A percentile compares a stretch with the other conserved stretches of the same genome.
Evolutionary conservation across 2,797 vertebrate genomes (phyloP).

Genomic region (Lepilemur septentrionalis): DNA sequence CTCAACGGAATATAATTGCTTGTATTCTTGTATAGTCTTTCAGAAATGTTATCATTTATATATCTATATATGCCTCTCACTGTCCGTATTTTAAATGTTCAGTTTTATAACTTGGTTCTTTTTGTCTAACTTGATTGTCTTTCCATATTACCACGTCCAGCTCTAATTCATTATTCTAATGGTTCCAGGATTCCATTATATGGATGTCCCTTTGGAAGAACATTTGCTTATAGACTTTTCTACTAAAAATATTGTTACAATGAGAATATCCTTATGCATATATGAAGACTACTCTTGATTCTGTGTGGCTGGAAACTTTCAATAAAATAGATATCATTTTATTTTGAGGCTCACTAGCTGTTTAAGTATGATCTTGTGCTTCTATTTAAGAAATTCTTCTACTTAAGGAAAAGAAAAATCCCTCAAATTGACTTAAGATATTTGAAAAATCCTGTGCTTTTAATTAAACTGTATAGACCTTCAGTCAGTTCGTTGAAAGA

Average conservation of each 20-base stretch:
- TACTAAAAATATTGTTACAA: not conserved
- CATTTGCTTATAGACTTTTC: conserved; percentile 22
- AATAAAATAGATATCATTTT: conserved; percentile 11
- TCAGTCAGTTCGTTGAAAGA: not conserved
- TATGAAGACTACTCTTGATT: conserved; percentile 19
- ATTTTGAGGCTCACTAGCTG: not conserved
- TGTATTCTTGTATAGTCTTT: not conserved
- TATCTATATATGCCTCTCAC: not conserved
- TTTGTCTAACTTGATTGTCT: conserved; percentile 35
- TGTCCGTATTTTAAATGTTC: conserved; percentile 17
- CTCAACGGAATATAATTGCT: not conserved
- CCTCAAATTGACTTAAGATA: not conserved
- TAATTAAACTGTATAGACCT: not conserved
- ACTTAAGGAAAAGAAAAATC: not conserved
- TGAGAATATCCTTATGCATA: not conserved
- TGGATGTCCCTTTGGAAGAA: conserved; percentile 29
- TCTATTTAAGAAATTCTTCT: conserved; percentile 32
- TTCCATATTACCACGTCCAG: not conserved
- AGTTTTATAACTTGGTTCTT: not conserved
- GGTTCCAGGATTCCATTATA: not conserved
- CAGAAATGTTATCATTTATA: not conserved
- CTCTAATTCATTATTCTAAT: not conserved
- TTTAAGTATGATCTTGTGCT: conserved; percentile 20
- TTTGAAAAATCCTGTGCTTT: not conserved
- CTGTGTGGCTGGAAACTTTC: conserved; percentile 2